phyloP scores from a whole-genome alignment of 2,113 vertebrate genomes.

The Gorsachius goisagi region DNA sequence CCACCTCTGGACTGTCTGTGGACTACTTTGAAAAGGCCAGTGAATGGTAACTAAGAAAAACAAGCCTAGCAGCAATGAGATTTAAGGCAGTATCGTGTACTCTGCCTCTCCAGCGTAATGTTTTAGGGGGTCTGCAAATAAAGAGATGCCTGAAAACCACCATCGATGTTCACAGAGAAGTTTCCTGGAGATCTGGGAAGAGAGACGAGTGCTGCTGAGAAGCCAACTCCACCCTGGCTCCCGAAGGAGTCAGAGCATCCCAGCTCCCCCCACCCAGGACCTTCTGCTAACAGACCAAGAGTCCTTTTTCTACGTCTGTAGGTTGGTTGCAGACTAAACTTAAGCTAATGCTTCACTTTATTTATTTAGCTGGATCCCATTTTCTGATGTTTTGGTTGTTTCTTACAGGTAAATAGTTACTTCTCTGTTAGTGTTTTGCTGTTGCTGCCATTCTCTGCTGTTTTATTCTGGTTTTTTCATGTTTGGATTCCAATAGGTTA shows the following conservation, averaged over 20 bases:
- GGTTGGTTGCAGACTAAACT: neutral
- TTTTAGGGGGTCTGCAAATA: neutral
- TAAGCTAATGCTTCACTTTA: neutral
- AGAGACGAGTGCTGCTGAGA: neutral
- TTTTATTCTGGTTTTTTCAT: neutral
- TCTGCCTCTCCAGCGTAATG: neutral
- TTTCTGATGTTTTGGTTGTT: neutral
- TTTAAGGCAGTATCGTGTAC: neutral
- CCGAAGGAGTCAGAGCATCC: neutral
- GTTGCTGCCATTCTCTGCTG: neutral
- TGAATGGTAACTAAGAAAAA: neutral
- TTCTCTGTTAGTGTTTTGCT: neutral
- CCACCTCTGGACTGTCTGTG: neutral
- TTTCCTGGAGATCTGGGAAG: neutral
- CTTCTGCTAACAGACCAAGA: neutral
- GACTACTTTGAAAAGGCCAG: neutral
- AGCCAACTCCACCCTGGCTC: neutral
- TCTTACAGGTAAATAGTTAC: neutral
- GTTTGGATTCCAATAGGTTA: neutral
- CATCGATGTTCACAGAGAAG: neutral
- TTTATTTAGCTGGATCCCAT: neutral
- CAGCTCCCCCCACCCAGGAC: accelerated
- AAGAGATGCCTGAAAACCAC: neutral
- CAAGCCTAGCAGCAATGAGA: neutral
- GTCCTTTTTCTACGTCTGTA: neutral